These are phyloP conservation scores for Odontesthes bonariensis DNA, from an alignment of 2,113 vertebrate species.

Conservation along the genomic window DNA sequence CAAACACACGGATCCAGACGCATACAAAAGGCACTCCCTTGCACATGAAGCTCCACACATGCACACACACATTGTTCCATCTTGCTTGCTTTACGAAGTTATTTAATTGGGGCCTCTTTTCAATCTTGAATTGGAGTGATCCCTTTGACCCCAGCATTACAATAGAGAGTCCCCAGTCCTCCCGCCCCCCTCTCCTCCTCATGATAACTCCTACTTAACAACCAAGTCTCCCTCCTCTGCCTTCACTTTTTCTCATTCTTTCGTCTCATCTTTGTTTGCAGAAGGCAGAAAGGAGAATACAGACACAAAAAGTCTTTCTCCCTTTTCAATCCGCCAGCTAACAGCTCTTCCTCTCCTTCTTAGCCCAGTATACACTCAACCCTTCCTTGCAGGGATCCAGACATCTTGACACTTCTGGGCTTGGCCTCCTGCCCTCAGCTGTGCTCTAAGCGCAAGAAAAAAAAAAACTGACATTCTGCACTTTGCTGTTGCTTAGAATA, in stretches of 20 bases:
- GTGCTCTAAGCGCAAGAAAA: slow-evolving; percentile 13
- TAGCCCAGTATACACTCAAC: background rate
- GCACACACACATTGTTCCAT: slow-evolving; percentile 36
- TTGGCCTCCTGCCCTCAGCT: slow-evolving; percentile 17
- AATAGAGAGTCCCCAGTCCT: slow-evolving; percentile 49
- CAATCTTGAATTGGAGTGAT: slow-evolving; percentile 76
- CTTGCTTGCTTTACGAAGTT: slow-evolving; percentile 84
- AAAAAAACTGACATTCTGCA: slow-evolving; percentile 20
- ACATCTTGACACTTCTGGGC: slow-evolving; percentile 60
- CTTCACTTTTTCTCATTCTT: slow-evolving; percentile 40
- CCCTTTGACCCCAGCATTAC: slow-evolving; percentile 77
- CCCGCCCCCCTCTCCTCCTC: slow-evolving; percentile 24
- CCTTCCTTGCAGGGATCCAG: slow-evolving; percentile 21
- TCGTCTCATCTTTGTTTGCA: slow-evolving; percentile 61
- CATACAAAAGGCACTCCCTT: slow-evolving; percentile 17
- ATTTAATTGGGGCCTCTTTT: slow-evolving; percentile 90
- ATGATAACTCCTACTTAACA: slow-evolving; percentile 44
- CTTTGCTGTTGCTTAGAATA: background rate
- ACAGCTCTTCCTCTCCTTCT: slow-evolving; percentile 34
- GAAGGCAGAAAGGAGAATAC: slow-evolving; percentile 39
- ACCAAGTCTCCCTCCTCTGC: slow-evolving; percentile 30
- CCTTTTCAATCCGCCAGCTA: slow-evolving; percentile 44
- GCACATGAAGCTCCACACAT: slow-evolving; percentile 6
- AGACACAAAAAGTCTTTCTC: slow-evolving; percentile 50
- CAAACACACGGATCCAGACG: slow-evolving; percentile 4